A percentile compares a stretch with the other conserved stretches of the same genome.
Evolutionary conservation across 2,797 vertebrate species (phyloP).

Genomic region (Crocidura indochinensis): DNA sequence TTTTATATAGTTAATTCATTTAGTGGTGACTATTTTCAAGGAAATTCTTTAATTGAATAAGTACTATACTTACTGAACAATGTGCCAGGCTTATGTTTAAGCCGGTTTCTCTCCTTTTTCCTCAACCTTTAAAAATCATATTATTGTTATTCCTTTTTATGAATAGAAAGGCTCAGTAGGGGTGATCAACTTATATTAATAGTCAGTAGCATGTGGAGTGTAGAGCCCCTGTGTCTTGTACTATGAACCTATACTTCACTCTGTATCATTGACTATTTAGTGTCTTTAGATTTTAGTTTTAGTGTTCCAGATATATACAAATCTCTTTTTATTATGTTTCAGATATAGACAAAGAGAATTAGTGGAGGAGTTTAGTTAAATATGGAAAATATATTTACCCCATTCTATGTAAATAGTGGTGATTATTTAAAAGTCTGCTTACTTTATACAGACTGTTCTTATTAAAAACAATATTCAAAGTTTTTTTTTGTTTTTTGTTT

Average conservation of each 20-base stretch:
- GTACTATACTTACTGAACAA: not conserved
- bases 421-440: constrained; percentile 59
- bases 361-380: constrained; percentile 34
- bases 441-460: constrained; percentile 68
- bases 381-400: constrained; percentile 3
- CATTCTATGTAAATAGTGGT: constrained; percentile 45
- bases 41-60: constrained; percentile 34
- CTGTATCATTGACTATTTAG: constrained; percentile 26
- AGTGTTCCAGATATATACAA: not conserved
- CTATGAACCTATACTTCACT: not conserved
- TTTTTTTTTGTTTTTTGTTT: not conserved
- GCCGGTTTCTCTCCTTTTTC: not conserved
- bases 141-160: not conserved
- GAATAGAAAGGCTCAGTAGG: not conserved
- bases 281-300: constrained; percentile 41
- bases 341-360: constrained; percentile 46
- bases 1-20: not conserved
- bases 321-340: not conserved
- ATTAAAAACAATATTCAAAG: constrained; percentile 62
- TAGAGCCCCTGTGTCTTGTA: not conserved
- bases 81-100: not conserved
- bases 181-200: constrained; percentile 22
- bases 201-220: not conserved
- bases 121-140: not conserved
- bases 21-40: constrained; percentile 14